Percentiles rank a stretch among this genome's conserved stretches.
These are phyloP conservation scores for Microctenopoma stevenorrisi DNA, from an alignment of 2,797 vertebrate genomes.

Conservation along the genomic window DNA sequence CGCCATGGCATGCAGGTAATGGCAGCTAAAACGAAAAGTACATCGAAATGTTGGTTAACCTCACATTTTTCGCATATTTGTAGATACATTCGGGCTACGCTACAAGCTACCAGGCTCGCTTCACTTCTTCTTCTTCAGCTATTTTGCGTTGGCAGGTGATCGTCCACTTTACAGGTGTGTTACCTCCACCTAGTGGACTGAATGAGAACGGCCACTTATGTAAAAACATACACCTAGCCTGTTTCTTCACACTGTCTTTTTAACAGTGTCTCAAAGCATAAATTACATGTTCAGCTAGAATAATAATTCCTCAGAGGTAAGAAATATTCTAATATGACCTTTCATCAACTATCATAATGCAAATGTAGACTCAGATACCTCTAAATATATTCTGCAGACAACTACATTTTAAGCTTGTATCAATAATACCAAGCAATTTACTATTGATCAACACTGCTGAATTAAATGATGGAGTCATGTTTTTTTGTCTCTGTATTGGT, in stretches of 20 bases:
- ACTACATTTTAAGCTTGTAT: not conserved
- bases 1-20: slow-evolving; percentile 42
- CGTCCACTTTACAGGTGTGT: rapidly evolving
- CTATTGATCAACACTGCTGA: not conserved
- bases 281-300: too few relatives aligned
- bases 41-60: slow-evolving; percentile 6
- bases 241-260: too few relatives aligned
- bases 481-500: not conserved
- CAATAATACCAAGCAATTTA: not conserved
- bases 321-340: too few relatives aligned
- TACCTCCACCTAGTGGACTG: slow-evolving; percentile 41
- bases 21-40: not conserved
- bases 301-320: too few relatives aligned
- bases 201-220: not conserved
- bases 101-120: slow-evolving; percentile 36
- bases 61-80: slow-evolving; percentile 53
- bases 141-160: slow-evolving; percentile 31
- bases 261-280: too few relatives aligned
- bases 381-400: not conserved
- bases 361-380: too few relatives aligned
- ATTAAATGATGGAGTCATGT: not conserved
- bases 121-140: slow-evolving; percentile 44
- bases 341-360: too few relatives aligned
- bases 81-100: slow-evolving; percentile 50
- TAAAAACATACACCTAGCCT: too few relatives aligned